Evolutionary conservation across 2,797 vertebrate genomes (phyloP), one percentile per base, ranked within the genome.

Genomic region (Pelobates cultripes): DNA sequence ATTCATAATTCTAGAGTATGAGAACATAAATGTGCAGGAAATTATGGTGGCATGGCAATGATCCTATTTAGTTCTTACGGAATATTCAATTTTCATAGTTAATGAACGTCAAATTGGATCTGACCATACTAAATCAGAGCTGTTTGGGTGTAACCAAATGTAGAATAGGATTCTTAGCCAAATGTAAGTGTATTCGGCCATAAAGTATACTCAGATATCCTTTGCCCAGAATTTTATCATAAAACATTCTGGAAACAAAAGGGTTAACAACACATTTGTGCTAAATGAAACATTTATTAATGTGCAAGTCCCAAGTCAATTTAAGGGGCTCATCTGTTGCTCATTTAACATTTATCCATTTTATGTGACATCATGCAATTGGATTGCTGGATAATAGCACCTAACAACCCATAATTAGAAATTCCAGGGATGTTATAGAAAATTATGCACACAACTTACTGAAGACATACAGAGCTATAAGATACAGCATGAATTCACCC

Each of bases 71-170:
- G 45, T 47, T 47, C 9, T 5, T 5, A 47, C 5, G 3, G 28
- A 73, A 57, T 57, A 41, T 73, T 55, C 51, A 28, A 41, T 43
- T 73, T 72, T 74, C 7, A 13, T 60, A 45, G 61, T 42, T 40
- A 57, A 67, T 66, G 15, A 57, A 43, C 40, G 43, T 73, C 17
- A 74, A 68, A 12, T 44, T 51, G 3, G 67, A 10, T 7, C 12
- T 68, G 47, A 55, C 55, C 51, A 60, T 44, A 41, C 53, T 45
- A 45, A 69, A 57, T 60, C 53, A 69, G 17, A 28, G 64, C 64
- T 17, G 13, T 74, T 74, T 74, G 72, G 78, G 78, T 80, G 78
- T 80, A 80, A 68, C 72, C 51, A 60, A 74, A 3, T 15, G 15
- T 7, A 73, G 61, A 42, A 64, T 64, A n/a, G 61, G 14, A 66